A percentile compares a stretch with the other conserved stretches of the same genome.
Conservation (phyloP, 2,797 vertebrate species). For the Chromobotia macracanthus region DNA sequence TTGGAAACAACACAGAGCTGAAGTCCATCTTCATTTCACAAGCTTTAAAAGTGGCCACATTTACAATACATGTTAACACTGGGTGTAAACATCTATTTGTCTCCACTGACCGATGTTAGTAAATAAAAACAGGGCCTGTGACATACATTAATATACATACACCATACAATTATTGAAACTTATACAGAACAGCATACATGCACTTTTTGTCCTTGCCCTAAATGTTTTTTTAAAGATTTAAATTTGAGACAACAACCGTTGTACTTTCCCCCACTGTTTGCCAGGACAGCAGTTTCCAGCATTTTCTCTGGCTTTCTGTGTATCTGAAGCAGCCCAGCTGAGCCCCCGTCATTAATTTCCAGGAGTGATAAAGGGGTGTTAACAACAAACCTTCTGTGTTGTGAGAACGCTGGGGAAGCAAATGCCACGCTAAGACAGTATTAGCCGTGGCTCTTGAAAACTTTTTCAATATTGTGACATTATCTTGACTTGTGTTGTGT, state of each 20-base stretch:
- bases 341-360: slow-evolving; percentile 20
- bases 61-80: not conserved
- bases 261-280: not conserved
- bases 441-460: slow-evolving; percentile 3
- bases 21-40: not conserved
- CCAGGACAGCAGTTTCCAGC: not conserved
- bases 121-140: not conserved
- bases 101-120: not conserved
- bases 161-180: not conserved
- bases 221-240: slow-evolving; percentile 9
- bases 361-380: not conserved
- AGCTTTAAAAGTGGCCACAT: not conserved
- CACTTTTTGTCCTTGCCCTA: not conserved
- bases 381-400: slow-evolving; percentile 7
- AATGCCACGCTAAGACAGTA: slow-evolving; percentile 11
- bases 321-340: not conserved
- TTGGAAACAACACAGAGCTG: not conserved
- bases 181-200: not conserved
- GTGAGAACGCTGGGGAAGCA: slow-evolving; percentile 13
- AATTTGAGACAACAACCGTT: not conserved
- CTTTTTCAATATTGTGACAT: too few species aligned
- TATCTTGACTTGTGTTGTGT: slow-evolving; percentile 5
- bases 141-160: not conserved
- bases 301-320: not conserved
- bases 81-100: not conserved